phyloP scores from a whole-genome alignment of 2,888 invertebrate genomes.

The Agrotis segetum region DNA sequence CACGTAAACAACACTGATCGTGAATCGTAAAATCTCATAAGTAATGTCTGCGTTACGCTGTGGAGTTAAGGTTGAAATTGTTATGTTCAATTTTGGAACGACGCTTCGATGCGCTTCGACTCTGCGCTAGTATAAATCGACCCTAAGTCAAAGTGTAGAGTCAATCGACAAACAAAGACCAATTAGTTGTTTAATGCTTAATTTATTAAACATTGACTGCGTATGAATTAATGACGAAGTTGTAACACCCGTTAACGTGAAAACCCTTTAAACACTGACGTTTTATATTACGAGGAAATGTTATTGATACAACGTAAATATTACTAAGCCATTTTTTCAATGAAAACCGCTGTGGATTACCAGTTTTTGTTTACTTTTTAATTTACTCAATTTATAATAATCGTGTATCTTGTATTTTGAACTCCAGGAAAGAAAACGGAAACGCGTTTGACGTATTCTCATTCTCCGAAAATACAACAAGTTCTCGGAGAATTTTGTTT shows the following conservation, averaged over 20 bases:
- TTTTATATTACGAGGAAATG: constrained; percentile 6
- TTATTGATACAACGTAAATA: constrained; percentile 11
- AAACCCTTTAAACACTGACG: constrained; percentile 32
- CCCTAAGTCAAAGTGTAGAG: background rate
- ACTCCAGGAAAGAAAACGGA: too few relatives aligned
- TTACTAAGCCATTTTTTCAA: constrained; percentile 23
- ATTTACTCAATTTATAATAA: background rate
- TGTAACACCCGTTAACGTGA: constrained; percentile 16
- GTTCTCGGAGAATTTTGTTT: too few relatives aligned
- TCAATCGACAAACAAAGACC: constrained; percentile 4
- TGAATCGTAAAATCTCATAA: too few relatives aligned
- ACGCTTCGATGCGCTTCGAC: too few relatives aligned
- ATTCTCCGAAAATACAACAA: too few relatives aligned
- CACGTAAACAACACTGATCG: too few relatives aligned
- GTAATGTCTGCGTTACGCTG: too few relatives aligned
- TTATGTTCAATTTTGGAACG: too few relatives aligned
- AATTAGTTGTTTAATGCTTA: constrained; percentile 8
- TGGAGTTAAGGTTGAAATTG: too few relatives aligned
- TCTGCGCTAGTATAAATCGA: too few relatives aligned
- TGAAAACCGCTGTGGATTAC: constrained; percentile 26
- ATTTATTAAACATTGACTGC: background rate
- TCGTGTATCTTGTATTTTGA: too few relatives aligned
- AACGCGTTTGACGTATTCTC: too few relatives aligned
- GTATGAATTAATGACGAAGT: constrained; percentile 14
- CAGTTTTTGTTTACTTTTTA: constrained; percentile 38